phyloP scores from a whole-genome alignment of 2,113 vertebrate species.

The Malurus elegans region DNA sequence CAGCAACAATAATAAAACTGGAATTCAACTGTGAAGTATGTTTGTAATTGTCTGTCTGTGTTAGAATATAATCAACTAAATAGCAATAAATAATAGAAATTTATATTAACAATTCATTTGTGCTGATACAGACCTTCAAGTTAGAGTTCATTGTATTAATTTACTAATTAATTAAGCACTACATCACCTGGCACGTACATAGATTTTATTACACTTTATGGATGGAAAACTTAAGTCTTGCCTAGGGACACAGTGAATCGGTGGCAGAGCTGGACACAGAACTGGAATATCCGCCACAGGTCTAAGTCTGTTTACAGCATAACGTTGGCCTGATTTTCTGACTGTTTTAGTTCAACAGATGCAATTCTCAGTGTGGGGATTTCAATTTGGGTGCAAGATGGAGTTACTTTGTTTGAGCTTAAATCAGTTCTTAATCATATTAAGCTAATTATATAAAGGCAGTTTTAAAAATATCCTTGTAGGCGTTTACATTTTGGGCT shows the following conservation, averaged over 20 bases:
- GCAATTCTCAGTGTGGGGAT: conserved; percentile 31
- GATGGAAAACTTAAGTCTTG: conserved; percentile 61
- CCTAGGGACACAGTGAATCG: conserved; percentile 63
- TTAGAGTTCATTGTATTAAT: conserved; percentile 57
- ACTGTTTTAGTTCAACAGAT: conserved; percentile 54
- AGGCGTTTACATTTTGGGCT: conserved; percentile 1
- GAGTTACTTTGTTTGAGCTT: conserved; percentile 46
- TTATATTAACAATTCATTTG: conserved; percentile 66
- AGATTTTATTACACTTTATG: conserved; percentile 41
- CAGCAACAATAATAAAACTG: conserved; percentile 46
- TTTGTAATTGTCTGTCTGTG: conserved; percentile 42
- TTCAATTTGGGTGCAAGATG: conserved; percentile 50
- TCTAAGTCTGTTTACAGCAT: conserved; percentile 12
- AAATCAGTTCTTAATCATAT: conserved; percentile 62
- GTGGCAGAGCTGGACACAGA: conserved; percentile 44
- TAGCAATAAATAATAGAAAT: conserved; percentile 66
- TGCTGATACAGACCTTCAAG: conserved; percentile 64
- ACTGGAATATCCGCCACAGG: conserved; percentile 24
- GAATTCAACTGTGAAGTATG: conserved; percentile 56
- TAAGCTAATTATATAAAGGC: conserved; percentile 40
- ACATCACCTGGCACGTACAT: conserved; percentile 20
- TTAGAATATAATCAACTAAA: conserved; percentile 67
- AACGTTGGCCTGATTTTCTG: conserved; percentile 44
- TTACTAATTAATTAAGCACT: conserved; percentile 50
- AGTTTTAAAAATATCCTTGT: conserved; percentile 41